A percentile compares a stretch with the other conserved stretches of the same genome.
phyloP scores from a whole-genome alignment of 92 coral and sea anemone species.

The Heteractis magnifica region DNA sequence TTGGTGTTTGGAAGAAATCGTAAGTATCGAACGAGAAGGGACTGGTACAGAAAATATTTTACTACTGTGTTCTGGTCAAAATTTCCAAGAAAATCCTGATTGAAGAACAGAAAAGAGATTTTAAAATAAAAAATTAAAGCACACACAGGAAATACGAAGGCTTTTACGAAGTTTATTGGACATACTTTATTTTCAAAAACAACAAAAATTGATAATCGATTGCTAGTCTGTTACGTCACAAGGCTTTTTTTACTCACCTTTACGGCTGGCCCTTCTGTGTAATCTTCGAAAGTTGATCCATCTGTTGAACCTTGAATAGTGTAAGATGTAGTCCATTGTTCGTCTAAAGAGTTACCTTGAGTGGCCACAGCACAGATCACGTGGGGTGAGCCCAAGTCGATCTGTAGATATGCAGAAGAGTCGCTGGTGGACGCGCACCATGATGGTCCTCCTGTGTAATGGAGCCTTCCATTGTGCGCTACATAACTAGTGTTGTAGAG shows the following conservation, averaged over 20 bases:
- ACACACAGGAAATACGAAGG: too few species aligned
- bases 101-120: neutral
- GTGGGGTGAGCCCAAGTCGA: constrained; percentile 14
- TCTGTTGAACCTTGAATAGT: neutral
- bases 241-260: neutral
- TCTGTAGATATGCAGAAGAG: constrained; percentile 4
- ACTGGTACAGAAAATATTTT: neutral
- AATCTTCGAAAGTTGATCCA: neutral
- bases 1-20: neutral
- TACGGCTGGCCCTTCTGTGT: neutral
- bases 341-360: constrained; percentile 1
- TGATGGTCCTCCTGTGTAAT: neutral
- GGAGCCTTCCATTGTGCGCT: neutral
- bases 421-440: constrained; percentile 30
- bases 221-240: neutral
- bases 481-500: neutral
- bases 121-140: too few species aligned
- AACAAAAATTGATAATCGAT: too few species aligned
- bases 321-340: constrained; percentile 15
- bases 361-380: constrained; percentile 26
- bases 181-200: too few species aligned
- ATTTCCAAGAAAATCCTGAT: neutral
- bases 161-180: too few species aligned
- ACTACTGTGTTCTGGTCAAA: neutral
- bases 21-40: neutral